Evolutionary conservation across 2,113 vertebrate genomes (phyloP).

Genomic region (Perognathus longimembris): DNA sequence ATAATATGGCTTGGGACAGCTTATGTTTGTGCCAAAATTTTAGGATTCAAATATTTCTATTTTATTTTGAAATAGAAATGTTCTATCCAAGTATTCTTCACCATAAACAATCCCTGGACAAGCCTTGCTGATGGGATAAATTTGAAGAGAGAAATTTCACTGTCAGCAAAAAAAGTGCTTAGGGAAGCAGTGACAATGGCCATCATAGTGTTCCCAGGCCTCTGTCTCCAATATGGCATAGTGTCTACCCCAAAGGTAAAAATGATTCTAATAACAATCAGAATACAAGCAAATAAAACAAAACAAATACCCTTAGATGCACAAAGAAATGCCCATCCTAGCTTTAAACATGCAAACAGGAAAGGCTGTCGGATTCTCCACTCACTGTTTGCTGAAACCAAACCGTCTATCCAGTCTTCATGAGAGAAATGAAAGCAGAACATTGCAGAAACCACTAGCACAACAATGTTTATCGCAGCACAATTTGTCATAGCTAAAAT

Average conservation of each 20-base stretch:
- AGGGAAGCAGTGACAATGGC: conserved; percentile 47
- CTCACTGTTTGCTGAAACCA: not conserved
- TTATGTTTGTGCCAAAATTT: conserved; percentile 17
- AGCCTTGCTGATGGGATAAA: conserved; percentile 71
- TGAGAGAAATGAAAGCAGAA: not conserved
- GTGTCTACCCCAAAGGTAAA: not conserved
- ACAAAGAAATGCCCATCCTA: not conserved
- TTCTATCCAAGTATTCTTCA: not conserved
- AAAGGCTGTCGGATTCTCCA: not conserved
- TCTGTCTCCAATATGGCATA: not conserved
- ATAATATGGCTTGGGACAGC: not conserved
- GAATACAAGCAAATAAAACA: not conserved
- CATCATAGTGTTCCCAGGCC: conserved; percentile 1
- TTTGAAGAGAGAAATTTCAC: conserved; percentile 66
- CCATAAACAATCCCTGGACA: conserved; percentile 63
- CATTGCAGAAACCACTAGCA: too few relatives aligned
- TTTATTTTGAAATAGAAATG: conserved; percentile 21
- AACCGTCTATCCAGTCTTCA: not conserved
- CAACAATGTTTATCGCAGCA: too few relatives aligned
- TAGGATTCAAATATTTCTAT: too few relatives aligned
- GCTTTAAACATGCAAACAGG: not conserved
- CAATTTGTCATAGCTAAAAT: too few relatives aligned
- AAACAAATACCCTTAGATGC: not conserved
- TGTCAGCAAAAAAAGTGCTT: conserved; percentile 76
- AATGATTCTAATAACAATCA: conserved; percentile 1